Conservation (phyloP, 2,888 invertebrate genomes). For the Eudemis profundana region DNA sequence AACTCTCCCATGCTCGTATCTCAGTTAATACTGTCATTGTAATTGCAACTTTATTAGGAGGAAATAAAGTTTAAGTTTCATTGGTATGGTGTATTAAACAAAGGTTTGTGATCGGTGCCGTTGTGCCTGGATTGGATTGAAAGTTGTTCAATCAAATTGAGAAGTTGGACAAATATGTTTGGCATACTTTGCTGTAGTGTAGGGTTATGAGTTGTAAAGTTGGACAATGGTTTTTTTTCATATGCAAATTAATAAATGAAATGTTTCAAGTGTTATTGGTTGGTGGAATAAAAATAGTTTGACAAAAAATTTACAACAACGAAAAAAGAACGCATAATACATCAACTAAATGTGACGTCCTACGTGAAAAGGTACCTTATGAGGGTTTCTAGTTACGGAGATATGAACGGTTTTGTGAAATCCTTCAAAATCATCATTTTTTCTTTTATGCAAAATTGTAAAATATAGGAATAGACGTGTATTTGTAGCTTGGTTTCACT, state of each 20-base stretch:
- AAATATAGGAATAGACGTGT: too few relatives aligned
- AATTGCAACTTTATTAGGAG: background rate
- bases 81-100: background rate
- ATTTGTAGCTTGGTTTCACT: too few relatives aligned
- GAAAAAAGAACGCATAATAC: too few relatives aligned
- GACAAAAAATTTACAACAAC: too few relatives aligned
- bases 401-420: too few relatives aligned
- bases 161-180: constrained; percentile 24
- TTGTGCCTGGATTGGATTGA: background rate
- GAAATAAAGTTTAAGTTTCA: background rate
- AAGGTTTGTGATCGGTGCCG: background rate
- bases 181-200: background rate
- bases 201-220: background rate
- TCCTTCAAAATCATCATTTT: too few relatives aligned
- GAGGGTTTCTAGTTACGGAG: too few relatives aligned
- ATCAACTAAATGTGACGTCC: too few relatives aligned
- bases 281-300: too few relatives aligned
- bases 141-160: constrained; percentile 30
- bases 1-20: background rate
- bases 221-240: background rate
- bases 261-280: too few relatives aligned
- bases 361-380: too few relatives aligned
- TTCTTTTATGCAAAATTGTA: too few relatives aligned
- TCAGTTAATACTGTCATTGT: background rate
- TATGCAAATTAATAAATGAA: background rate